Evolutionary conservation across 2,113 vertebrate genomes (phyloP).

Genomic region (Ptilonorhynchus violaceus): DNA sequence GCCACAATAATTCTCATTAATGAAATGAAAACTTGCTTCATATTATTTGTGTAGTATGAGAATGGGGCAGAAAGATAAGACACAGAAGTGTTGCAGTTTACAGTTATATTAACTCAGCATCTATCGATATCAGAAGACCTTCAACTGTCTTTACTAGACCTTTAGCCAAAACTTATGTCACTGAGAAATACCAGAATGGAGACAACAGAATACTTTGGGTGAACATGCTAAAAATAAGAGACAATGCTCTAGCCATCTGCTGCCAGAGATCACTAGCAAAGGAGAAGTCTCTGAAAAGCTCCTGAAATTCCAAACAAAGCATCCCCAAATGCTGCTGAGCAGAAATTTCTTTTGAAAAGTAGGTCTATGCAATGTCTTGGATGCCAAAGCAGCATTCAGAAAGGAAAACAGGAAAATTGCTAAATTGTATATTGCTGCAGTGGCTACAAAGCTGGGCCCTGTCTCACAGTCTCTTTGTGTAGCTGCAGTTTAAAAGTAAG

Average conservation of each 20-base stretch:
- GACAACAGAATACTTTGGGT: neutral
- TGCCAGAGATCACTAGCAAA: neutral
- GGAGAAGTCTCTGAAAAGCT: neutral
- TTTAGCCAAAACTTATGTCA: neutral
- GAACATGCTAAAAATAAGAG: neutral
- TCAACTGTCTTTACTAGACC: neutral
- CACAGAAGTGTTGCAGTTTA: neutral
- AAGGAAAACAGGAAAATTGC: neutral
- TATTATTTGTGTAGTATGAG: neutral
- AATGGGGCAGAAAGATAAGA: neutral
- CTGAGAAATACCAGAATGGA: neutral
- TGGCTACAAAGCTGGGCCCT: neutral
- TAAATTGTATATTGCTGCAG: neutral
- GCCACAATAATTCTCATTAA: neutral
- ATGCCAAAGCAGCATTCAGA: neutral
- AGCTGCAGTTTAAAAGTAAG: neutral
- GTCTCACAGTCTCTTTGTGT: neutral
- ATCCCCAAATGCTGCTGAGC: neutral
- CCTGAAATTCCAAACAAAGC: neutral
- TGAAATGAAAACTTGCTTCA: neutral
- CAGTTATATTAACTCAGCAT: neutral
- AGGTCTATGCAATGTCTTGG: neutral
- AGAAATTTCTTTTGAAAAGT: neutral
- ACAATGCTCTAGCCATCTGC: neutral
- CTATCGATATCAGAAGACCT: neutral